These are phyloP conservation scores for Montipora foliosa DNA, from an alignment of 64 coral and sea anemone genomes.

Conservation along the genomic window DNA sequence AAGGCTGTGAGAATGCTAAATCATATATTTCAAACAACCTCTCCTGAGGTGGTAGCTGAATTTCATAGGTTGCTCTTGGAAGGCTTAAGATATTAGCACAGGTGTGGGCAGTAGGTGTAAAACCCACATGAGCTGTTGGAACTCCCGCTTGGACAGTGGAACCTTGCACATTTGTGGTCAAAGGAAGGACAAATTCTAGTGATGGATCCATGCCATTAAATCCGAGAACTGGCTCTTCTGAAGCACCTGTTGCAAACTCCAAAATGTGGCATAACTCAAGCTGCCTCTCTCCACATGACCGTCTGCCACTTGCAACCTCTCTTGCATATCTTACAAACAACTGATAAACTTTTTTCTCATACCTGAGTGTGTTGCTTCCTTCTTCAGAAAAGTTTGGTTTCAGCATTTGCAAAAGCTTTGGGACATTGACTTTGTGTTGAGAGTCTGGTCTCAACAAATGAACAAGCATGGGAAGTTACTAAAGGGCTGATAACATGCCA, in stretches of 20 bases:
- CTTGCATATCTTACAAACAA: neutral
- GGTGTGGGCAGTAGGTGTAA: neutral
- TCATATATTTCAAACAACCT: slow-evolving; percentile 63
- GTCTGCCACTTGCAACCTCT: slow-evolving; percentile 67
- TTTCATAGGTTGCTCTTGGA: neutral
- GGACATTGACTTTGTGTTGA: neutral
- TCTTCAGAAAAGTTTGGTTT: too few species aligned
- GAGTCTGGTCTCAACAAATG: slow-evolving; percentile 58
- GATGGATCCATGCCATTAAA: slow-evolving; percentile 18
- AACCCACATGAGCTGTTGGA: slow-evolving; percentile 11
- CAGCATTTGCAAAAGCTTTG: too few species aligned
- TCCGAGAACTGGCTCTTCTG: slow-evolving; percentile 47
- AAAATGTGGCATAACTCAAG: slow-evolving; percentile 65
- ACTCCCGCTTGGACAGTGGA: neutral
- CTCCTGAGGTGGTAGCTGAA: slow-evolving; percentile 41
- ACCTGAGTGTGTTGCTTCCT: too few species aligned
- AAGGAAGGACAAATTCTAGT: slow-evolving; percentile 12
- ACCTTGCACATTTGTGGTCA: neutral
- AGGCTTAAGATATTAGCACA: too few species aligned
- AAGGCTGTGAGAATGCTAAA: slow-evolving; percentile 54
- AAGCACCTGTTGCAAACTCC: slow-evolving; percentile 64
- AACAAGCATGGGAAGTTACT: slow-evolving; percentile 34
- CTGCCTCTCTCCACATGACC: slow-evolving; percentile 32
- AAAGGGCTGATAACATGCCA: slow-evolving; percentile 47
- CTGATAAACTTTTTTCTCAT: too few species aligned